Base-by-base conservation (phyloP, 1,140 invertebrate species). In the Tyrophagus putrescentiae region DNA sequence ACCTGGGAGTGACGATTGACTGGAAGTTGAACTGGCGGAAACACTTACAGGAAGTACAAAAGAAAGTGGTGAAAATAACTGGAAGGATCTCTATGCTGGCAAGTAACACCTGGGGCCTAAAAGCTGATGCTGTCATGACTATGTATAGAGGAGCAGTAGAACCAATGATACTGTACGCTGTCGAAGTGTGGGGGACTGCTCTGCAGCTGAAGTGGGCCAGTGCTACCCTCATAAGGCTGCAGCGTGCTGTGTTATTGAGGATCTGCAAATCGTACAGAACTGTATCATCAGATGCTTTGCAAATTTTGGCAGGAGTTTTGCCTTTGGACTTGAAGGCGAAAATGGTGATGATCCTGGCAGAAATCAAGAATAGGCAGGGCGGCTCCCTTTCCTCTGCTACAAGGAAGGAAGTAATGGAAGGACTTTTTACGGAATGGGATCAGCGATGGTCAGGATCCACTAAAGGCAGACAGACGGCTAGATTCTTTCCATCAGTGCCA, bases 1-100 rank as follows among this genome's bases (percentile, higher is more conserved):
- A 57, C 23, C 23, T 60, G 9, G 58, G 58, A 6, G 50, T 60
- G 3, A 28, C n/a, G 11, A 60, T 60, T 31, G 58, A 60, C 11
- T 3, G 33, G 6, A 27, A 60, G 9, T 4, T 60, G 27, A 6
- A 4, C 21, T 60, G 9, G 9, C n/a, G 11, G 9, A 25, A 60
- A 58, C 32, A 58, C 16, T 21, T 58, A 6, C 6, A 52, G 31
- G 25, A 27, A 5, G 23, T 11, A 7, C 11, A 6, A 9, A 7
- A 56, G n/a, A 60, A 42, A 58, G 23, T 54, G 18, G 11, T 11
- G 13, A 48, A 50, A 50, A 9, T 9, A 21, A 9, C 23, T 42
- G 23, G 9, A 44, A 56, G 23, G 11, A 21, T 23, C 11, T 50
- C 18, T 11, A 21, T 27, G n/a, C 11, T 11, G 11, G 11, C 48